Evolutionary conservation across 2,113 vertebrate genomes (phyloP), one percentile per base, ranked within the genome.

Genomic region (Platycercus adscitus): DNA sequence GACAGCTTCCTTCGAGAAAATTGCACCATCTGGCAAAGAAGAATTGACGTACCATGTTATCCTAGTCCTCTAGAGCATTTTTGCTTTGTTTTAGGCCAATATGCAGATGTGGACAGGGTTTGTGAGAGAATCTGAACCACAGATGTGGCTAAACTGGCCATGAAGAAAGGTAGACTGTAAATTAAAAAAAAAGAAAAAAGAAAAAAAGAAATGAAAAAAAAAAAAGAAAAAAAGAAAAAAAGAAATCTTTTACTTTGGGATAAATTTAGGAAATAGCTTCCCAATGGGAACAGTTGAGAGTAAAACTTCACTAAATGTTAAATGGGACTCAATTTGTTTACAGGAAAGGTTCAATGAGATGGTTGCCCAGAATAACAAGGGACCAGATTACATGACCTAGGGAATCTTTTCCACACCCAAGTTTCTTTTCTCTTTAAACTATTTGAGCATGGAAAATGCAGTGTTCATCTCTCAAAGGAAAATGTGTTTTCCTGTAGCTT

Each of bases 11-110:
- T 85, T 88, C 29, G 68, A 61, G 91, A 94, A 89, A 55, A 41
- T 7, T 21, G 87, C n/a, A 72, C 87, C 92, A 94, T 89, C 78
- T 95, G 90, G 92, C 78, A 93, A 89, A 75, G 78, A 81, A 78
- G 55, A 79, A 43, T 47, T 64, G 73, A 52, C 70, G 58, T 68
- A 63, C 78, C 81, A 5, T 3, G 6, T 71, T 82, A 47, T 35
- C 55, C 35, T 3, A 4, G 52, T 29, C 61, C 43, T 89, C 41
- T 81, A 55, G 75, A 79, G 73, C 7, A 10, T 41, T 94, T 84
- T 18, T 87, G 10, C 61, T 72, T 75, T 87, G 18, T 39, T 78
- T 85, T 87, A 95, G 75, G 46, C 78, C 61, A 47, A 10, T 3
- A 52, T 79, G 61, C 58, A 94, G 90, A 93, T 88, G 70, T 80